Conservation (phyloP, 1,140 invertebrate species). For the Melanaphis sacchari region DNA sequence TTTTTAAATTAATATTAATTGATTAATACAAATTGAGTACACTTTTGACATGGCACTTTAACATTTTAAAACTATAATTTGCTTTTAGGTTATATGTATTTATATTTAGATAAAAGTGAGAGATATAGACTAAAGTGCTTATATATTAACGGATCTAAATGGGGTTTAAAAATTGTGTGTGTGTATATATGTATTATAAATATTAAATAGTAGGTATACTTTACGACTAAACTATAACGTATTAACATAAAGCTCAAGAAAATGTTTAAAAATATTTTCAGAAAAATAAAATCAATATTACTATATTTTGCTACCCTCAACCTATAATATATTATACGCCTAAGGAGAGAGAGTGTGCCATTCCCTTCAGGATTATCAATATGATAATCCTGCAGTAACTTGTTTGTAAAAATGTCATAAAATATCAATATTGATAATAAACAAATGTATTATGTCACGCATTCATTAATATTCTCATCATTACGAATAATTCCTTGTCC, state of each 20-base stretch:
- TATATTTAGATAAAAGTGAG: background rate
- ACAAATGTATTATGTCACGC: background rate
- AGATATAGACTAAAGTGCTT: background rate
- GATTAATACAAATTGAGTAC: background rate
- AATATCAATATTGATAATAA: background rate
- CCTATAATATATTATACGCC: background rate
- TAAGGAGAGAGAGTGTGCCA: background rate
- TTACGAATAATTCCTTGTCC: constrained; percentile 2
- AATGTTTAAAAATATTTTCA: background rate
- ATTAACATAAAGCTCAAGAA: background rate
- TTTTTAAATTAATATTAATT: background rate
- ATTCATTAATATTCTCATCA: constrained; percentile 21
- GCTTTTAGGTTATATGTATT: background rate
- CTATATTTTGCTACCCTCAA: background rate
- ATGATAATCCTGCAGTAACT: background rate
- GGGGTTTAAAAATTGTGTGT: background rate
- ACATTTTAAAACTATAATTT: background rate
- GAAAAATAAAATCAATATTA: background rate
- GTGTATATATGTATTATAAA: background rate
- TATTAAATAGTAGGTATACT: background rate
- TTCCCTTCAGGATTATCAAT: background rate
- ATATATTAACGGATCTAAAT: background rate
- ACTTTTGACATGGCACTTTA: background rate
- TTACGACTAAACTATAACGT: background rate
- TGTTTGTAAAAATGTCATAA: background rate